Conservation (phyloP, 2,113 vertebrate genomes). For the Odobenus rosmarus region DNA sequence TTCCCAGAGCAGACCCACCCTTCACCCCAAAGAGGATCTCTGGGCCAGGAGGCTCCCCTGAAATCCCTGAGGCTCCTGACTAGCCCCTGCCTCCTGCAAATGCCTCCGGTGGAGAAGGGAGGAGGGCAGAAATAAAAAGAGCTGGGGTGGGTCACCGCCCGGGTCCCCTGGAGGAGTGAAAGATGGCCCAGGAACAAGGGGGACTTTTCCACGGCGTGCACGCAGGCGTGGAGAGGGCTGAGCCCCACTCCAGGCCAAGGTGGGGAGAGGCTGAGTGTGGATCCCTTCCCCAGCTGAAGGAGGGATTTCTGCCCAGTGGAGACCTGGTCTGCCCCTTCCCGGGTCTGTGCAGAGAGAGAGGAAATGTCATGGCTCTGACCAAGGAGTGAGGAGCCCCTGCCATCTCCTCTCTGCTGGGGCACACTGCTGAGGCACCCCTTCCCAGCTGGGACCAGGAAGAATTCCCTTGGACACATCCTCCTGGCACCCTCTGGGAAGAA, state of each 20-base stretch:
- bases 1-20: background rate
- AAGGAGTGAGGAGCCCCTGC: background rate
- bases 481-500: background rate
- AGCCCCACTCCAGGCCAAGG: too few relatives aligned
- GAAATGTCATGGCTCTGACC: constrained; percentile 24
- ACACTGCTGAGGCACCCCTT: rapidly evolving
- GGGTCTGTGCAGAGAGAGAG: constrained; percentile 41
- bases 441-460: background rate
- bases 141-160: rapidly evolving
- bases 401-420: background rate
- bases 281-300: background rate
- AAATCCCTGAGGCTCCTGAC: background rate
- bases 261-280: background rate
- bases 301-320: background rate
- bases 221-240: too few relatives aligned
- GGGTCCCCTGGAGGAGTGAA: background rate
- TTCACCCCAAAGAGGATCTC: background rate
- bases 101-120: background rate
- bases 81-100: background rate
- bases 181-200: background rate
- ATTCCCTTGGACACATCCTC: background rate
- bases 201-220: background rate
- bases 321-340: background rate
- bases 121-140: background rate
- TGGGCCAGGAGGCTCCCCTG: background rate